phyloP scores from a whole-genome alignment of 2,113 vertebrate genomes.

The Rhinolophus ferrumequinum region DNA sequence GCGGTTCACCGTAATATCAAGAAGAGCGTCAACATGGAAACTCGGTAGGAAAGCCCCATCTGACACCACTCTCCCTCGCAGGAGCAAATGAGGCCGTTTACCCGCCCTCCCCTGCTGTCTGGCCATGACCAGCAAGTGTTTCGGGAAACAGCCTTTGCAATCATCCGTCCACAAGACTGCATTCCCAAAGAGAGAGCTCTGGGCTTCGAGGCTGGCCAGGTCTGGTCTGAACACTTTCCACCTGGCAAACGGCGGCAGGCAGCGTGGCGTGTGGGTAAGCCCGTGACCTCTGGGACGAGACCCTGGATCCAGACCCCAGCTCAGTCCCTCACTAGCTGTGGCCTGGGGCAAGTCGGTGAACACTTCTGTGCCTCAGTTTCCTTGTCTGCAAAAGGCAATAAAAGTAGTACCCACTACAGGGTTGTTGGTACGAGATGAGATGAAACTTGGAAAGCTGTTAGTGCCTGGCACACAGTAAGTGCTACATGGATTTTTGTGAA shows the following conservation, averaged over 20 bases:
- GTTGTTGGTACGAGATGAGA: fast-evolving
- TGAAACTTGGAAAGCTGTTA: fast-evolving
- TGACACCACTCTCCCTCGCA: too few species aligned
- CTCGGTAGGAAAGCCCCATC: not conserved
- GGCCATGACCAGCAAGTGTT: not conserved
- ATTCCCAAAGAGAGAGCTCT: not conserved
- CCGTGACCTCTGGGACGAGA: not conserved
- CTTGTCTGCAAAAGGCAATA: not conserved
- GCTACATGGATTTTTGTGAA: fast-evolving
- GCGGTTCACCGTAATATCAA: not conserved
- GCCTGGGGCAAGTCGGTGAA: not conserved
- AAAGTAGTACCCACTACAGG: fast-evolving
- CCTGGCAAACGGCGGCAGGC: fast-evolving
- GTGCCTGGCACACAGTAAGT: not conserved
- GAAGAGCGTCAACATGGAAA: fast-evolving
- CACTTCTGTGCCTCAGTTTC: not conserved
- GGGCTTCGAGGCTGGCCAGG: not conserved
- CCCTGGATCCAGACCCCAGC: not conserved
- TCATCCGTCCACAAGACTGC: fast-evolving
- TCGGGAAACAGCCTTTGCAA: not conserved
- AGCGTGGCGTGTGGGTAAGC: fast-evolving
- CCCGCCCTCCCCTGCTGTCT: not conserved
- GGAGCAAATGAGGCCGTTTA: not conserved
- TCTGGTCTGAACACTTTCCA: fast-evolving
- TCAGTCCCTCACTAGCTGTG: not conserved